Evolutionary conservation across 2,888 invertebrate species (phyloP), one percentile per base, ranked within the genome.

Genomic region (Drosophila meridiana): DNA sequence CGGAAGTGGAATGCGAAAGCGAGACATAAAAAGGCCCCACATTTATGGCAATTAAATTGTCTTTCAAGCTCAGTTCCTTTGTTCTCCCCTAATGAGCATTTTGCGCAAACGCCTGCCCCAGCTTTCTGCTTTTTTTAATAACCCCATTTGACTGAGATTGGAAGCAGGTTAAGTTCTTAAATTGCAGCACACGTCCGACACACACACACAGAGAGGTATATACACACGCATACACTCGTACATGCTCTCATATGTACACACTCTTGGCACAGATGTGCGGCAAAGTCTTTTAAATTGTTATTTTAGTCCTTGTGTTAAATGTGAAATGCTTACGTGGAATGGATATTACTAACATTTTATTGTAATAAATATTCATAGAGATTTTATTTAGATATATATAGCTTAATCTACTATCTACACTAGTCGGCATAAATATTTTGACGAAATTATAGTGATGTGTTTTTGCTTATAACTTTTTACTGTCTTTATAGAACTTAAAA

Each of bases 11-110:
- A 36, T 3, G 20, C 38, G 63, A 45, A 64, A 65, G 64, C 52
- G 72, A 66, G 43, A 61, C 72, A 63, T 65, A 45, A 69, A 60
- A 64, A 63, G 53, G 52, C 48, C 70, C 70, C 60, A 73, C 71
- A 82, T 77, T 87, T 80, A 83, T 80, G 76, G 81, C 88, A 88
- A 85, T 88, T 88, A 83, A 76, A 76, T 73, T 73, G 82, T 79
- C 79, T 81, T 81, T 81, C 62, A 72, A 74, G 61, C 69, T 50
- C 48, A 57, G 34, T 36, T 69, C 63, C 60, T 71, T 78, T 81
- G 68, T 73, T 66, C 66, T 47, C 30, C 52, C 52, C 71, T 78
- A 75, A 82, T 87, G 80, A 76, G 69, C 76, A 61, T 66, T 82
- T 68, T 64, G 55, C 52, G 55, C 42, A 26, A 45, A 60, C 28